Base-by-base conservation (phyloP, 2,113 vertebrate species). In the Platysternon megacephalum region DNA sequence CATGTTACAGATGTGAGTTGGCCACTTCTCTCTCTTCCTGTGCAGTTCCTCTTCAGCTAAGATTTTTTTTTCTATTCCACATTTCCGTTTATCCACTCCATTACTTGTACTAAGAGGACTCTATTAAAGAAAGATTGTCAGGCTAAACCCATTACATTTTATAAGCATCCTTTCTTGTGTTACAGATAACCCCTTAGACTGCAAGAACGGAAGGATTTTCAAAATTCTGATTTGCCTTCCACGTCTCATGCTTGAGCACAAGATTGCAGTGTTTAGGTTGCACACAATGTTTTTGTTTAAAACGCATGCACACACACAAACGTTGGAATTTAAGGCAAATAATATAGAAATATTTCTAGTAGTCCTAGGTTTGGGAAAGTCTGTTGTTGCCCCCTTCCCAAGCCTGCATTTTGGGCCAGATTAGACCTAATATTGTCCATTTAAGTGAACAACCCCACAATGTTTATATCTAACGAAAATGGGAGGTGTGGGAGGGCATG, bases 11-110 rank as follows among this genome's bases (percentile, higher is more conserved):
- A 6, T 2, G 29, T 1, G 48, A 76, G 78, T 16, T 28, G 94
- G 80, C 80, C 80, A 35, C 0, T 0, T 19, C n/a, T 39, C 65
- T 39, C 19, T 39, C 65, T 39, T 72, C 52, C 11, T 49, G 10
- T 46, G 52, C 26, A 1, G 68, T 44, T 83, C 48, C 79, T 51
- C 26, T 74, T 26, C 17, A 16, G 2, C 32, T 68, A 2, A 2
- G 61, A 14, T 16, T 21, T 4, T 26, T 35, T 56, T 61, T 17
- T 10, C 86, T 84, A 22, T 32, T 84, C 81, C 46, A 26, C 14
- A 0, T 48, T 72, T 65, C n/a, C 85, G 46, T 22, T 82, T 83
- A 72, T 82, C 61, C 78, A 85, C 4, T 74, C 56, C 35, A 39
- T n/a, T 72, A 10, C 19, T 72, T 72, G 65, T 39, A 11, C 35